Evolutionary conservation across 1,140 invertebrate genomes (phyloP).

Genomic region (Hesperophylax magnus): DNA sequence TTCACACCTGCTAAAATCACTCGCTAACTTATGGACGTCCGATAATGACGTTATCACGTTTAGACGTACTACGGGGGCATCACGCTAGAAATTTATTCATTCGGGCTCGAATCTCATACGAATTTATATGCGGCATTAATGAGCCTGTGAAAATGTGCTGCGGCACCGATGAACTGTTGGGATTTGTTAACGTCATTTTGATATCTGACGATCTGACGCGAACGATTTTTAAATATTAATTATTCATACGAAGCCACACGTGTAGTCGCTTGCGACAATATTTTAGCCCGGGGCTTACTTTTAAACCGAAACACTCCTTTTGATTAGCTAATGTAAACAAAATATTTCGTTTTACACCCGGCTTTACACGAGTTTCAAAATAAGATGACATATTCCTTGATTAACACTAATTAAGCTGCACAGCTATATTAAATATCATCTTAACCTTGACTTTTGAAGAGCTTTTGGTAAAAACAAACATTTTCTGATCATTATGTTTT

Average conservation of each 20-base stretch:
- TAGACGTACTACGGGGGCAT: neutral
- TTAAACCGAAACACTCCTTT: too few species aligned
- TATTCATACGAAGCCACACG: neutral
- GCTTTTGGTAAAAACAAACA: too few species aligned
- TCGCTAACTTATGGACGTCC: constrained; percentile 6
- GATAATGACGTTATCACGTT: constrained; percentile 30
- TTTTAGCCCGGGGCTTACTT: too few species aligned
- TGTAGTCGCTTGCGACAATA: too few species aligned
- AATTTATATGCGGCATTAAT: constrained; percentile 40
- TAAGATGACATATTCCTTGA: too few species aligned
- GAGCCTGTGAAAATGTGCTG: constrained; percentile 14
- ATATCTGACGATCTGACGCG: constrained; percentile 6
- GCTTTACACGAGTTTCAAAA: too few species aligned
- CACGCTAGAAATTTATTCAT: constrained; percentile 33
- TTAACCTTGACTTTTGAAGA: too few species aligned
- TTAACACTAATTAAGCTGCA: too few species aligned
- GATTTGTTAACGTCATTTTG: constrained; percentile 30
- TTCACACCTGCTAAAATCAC: constrained; percentile 32
- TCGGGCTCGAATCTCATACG: constrained; percentile 1
- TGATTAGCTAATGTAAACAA: too few species aligned
- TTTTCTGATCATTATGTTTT: too few species aligned
- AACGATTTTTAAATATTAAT: constrained; percentile 2
- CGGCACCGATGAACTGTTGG: neutral
- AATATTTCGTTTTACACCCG: too few species aligned
- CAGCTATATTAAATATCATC: too few species aligned